phyloP scores from a whole-genome alignment of 2,888 invertebrate genomes.

The Lasioglossum lativentre region DNA sequence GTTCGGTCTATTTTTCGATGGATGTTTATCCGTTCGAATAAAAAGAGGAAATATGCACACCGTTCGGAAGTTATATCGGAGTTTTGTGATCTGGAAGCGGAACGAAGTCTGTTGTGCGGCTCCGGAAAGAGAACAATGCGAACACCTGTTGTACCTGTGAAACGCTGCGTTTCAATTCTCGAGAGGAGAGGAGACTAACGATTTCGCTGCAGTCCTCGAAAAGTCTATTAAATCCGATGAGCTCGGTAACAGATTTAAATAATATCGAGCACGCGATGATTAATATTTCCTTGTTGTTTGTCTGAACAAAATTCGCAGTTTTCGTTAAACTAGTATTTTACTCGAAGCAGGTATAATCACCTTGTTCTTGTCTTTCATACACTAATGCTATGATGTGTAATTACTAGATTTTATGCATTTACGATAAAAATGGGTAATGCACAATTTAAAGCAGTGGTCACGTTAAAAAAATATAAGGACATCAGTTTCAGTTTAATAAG shows the following conservation, averaged over 20 bases:
- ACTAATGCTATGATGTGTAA: too few species aligned
- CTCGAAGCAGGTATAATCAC: too few species aligned
- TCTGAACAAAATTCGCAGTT: not conserved
- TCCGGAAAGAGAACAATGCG: not conserved
- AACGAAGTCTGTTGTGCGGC: not conserved
- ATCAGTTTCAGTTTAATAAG: too few species aligned
- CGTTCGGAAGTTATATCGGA: not conserved
- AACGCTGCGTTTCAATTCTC: not conserved
- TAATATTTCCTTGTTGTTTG: not conserved
- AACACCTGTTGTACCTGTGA: constrained; percentile 6
- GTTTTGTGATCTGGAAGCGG: not conserved
- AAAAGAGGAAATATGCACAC: not conserved
- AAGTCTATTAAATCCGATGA: not conserved
- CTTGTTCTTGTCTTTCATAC: too few species aligned
- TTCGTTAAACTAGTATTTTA: not conserved
- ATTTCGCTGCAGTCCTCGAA: not conserved
- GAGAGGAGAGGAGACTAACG: not conserved
- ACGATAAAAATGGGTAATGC: too few species aligned
- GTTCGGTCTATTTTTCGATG: not conserved
- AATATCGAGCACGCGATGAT: not conserved
- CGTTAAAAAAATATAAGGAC: too few species aligned
- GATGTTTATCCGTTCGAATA: not conserved
- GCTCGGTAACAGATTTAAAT: not conserved
- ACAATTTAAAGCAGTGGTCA: too few species aligned
- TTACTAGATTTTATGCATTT: too few species aligned